Evolutionary conservation across 2,888 invertebrate genomes (phyloP).

Genomic region (Rotaria sp.): DNA sequence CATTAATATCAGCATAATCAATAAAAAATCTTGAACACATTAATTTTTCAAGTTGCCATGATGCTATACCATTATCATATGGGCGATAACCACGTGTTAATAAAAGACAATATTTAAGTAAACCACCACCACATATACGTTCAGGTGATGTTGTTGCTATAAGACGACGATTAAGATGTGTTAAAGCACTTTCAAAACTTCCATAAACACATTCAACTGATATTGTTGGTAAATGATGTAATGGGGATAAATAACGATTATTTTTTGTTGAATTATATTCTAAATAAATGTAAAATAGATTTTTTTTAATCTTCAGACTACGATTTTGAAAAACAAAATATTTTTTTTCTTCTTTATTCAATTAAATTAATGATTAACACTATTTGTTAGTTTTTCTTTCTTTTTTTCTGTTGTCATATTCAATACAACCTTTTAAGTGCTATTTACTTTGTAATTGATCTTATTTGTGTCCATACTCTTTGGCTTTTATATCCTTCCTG

Average conservation of each 20-base stretch:
- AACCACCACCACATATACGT: slow-evolving; percentile 94
- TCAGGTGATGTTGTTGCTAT: slow-evolving; percentile 96
- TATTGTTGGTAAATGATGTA: neutral
- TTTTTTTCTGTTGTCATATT: neutral
- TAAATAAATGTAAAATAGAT: neutral
- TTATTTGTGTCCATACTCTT: neutral
- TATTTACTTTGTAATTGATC: neutral
- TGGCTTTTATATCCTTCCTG: neutral
- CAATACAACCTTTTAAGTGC: neutral
- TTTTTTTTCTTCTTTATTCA: too few relatives aligned
- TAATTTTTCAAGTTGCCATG: slow-evolving; percentile 88
- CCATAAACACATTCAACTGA: slow-evolving; percentile 87
- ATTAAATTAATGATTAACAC: neutral
- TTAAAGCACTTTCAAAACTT: slow-evolving; percentile 86
- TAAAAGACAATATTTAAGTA: slow-evolving; percentile 95
- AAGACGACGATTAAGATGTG: slow-evolving; percentile 86
- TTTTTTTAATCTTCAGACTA: too few relatives aligned
- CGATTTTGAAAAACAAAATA: too few relatives aligned
- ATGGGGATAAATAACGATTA: neutral
- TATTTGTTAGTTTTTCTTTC: neutral
- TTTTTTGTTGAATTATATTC: neutral
- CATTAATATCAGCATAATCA: slow-evolving; percentile 89
- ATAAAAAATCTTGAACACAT: slow-evolving; percentile 99
- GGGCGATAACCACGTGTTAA: slow-evolving; percentile 86
- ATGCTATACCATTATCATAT: slow-evolving; percentile 63